Evolutionary conservation across 64 coral and sea anemone genomes (phyloP).

Genomic region (Orbicella faveolata): DNA sequence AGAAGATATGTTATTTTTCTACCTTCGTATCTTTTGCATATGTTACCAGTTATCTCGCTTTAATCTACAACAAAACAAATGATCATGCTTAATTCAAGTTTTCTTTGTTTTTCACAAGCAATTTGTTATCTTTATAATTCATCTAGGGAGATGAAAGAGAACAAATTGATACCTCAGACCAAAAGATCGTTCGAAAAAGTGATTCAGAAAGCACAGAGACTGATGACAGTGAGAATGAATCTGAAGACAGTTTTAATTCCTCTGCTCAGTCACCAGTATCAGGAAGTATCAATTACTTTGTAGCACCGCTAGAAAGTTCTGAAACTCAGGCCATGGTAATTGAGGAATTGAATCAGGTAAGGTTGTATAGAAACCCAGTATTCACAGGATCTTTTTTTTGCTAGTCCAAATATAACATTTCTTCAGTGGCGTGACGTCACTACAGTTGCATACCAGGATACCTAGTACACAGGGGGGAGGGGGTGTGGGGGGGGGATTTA

Average conservation of each 20-base stretch:
- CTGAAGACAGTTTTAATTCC: neutral
- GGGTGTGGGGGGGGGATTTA: too few species aligned
- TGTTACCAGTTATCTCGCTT: too few species aligned
- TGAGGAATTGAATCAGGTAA: constrained; percentile 66
- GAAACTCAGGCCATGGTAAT: constrained; percentile 43
- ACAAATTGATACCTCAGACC: neutral
- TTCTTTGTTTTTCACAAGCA: neutral
- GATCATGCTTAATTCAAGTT: neutral
- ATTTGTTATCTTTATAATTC: neutral
- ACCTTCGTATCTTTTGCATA: too few species aligned
- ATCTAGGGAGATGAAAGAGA: neutral
- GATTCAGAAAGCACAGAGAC: constrained; percentile 17
- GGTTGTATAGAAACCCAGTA: neutral
- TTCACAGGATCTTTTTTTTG: neutral
- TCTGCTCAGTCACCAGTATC: constrained; percentile 30
- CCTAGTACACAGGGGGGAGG: too few species aligned
- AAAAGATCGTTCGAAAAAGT: neutral
- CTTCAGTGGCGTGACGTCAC: too few species aligned
- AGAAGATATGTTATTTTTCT: too few species aligned
- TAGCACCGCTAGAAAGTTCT: constrained; percentile 52
- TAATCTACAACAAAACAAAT: neutral
- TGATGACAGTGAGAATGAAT: constrained; percentile 33
- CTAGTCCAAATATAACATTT: too few species aligned
- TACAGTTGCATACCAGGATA: too few species aligned
- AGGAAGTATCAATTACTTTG: constrained; percentile 53